Evolutionary conservation across 2,113 vertebrate genomes (phyloP).

Genomic region (Grantiella picta): DNA sequence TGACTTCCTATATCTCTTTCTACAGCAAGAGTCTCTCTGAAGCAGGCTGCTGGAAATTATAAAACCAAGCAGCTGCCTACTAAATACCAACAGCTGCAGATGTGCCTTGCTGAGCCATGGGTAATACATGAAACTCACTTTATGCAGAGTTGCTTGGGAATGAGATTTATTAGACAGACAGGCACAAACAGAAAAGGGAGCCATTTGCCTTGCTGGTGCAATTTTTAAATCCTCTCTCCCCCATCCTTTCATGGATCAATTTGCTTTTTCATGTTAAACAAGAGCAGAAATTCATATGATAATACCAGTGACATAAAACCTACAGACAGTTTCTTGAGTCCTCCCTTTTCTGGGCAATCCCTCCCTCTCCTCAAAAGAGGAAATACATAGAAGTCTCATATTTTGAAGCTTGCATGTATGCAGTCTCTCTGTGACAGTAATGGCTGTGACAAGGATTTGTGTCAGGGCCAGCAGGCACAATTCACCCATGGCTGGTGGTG

Average conservation of each 20-base stretch:
- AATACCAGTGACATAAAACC: background rate
- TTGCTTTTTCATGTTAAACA: background rate
- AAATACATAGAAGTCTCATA: background rate
- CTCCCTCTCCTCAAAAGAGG: background rate
- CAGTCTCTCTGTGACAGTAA: background rate
- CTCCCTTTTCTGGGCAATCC: background rate
- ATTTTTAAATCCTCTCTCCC: background rate
- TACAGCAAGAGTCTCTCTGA: background rate
- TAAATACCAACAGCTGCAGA: slow-evolving; percentile 51
- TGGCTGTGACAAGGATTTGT: background rate
- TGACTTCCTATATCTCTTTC: slow-evolving; percentile 4
- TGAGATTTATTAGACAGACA: background rate
- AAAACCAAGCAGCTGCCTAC: slow-evolving; percentile 41
- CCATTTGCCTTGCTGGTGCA: background rate
- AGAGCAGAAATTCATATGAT: background rate
- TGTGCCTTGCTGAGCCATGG: background rate
- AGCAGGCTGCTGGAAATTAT: background rate
- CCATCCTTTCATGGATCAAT: background rate
- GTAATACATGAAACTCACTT: background rate
- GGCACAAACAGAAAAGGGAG: background rate
- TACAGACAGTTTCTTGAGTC: background rate
- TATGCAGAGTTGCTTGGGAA: background rate
- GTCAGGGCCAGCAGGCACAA: background rate
- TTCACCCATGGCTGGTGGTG: background rate
- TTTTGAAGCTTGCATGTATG: background rate